These are phyloP conservation scores for Sthenelais limicola DNA, from an alignment of 2,888 invertebrate species.

Conservation along the genomic window DNA sequence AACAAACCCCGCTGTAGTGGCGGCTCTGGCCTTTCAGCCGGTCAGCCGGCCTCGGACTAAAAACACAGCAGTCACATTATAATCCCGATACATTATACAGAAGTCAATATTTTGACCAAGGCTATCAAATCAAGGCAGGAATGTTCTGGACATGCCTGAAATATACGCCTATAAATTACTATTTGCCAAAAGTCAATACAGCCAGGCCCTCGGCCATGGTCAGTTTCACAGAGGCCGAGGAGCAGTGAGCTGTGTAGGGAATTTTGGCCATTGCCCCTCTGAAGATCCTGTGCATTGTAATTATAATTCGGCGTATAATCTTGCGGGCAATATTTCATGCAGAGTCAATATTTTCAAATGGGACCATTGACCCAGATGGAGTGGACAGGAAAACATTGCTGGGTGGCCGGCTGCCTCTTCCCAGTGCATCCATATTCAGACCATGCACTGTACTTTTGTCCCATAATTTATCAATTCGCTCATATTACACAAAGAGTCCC, in stretches of 20 bases:
- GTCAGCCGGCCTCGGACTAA: constrained; percentile 23
- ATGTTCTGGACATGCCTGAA: constrained; percentile 39
- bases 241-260: too few species aligned
- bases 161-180: constrained; percentile 40
- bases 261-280: background rate
- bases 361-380: constrained; percentile 40
- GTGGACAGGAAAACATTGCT: constrained; percentile 37
- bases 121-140: constrained; percentile 39
- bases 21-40: constrained; percentile 9
- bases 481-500: constrained; percentile 30
- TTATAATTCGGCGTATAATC: constrained; percentile 39
- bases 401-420: background rate
- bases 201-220: constrained; percentile 22
- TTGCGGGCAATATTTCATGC: constrained; percentile 39
- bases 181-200: constrained; percentile 38
- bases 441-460: constrained; percentile 33
- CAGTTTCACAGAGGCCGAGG: too few species aligned
- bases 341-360: constrained; percentile 39
- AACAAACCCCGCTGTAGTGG: constrained; percentile 22
- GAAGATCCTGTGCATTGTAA: constrained; percentile 34
- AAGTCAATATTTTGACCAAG: constrained; percentile 37
- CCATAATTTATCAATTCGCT: constrained; percentile 38
- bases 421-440: constrained; percentile 29
- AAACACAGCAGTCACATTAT: constrained; percentile 34
- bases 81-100: constrained; percentile 38